These are phyloP conservation scores for Dinomys branickii DNA, from an alignment of 2,113 vertebrate species.

Conservation along the genomic window DNA sequence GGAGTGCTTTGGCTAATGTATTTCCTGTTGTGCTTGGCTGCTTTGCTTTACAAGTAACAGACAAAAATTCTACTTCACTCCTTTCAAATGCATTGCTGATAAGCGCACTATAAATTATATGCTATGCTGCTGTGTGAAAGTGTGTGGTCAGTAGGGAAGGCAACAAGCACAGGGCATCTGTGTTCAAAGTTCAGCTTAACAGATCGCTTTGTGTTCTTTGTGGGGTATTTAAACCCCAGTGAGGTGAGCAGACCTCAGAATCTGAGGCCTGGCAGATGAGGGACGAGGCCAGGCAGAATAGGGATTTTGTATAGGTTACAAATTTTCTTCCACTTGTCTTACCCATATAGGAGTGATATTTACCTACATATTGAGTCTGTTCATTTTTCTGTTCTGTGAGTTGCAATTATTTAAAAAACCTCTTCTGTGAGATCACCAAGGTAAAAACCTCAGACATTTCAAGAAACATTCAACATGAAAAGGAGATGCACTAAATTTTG, in stretches of 20 bases:
- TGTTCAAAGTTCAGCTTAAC: neutral
- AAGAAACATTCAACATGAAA: neutral
- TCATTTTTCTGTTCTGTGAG: neutral
- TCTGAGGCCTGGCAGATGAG: neutral
- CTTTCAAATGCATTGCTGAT: conserved; percentile 5
- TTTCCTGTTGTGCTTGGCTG: neutral
- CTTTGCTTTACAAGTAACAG: neutral
- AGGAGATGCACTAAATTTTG: neutral
- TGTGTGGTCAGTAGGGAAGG: neutral
- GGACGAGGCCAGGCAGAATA: neutral
- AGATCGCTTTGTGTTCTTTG: neutral
- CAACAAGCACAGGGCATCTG: neutral
- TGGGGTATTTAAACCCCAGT: neutral
- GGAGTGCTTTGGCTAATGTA: neutral
- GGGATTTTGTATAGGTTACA: neutral
- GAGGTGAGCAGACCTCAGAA: neutral
- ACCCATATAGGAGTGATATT: neutral
- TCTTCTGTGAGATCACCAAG: neutral
- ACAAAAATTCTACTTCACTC: neutral
- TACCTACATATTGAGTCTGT: neutral
- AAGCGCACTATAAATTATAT: neutral
- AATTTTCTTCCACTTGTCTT: neutral
- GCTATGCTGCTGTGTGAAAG: neutral
- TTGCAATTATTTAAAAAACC: neutral
- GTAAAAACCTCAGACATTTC: neutral